Percentiles rank a stretch among this genome's conserved stretches.
Evolutionary conservation across 2,888 invertebrate species (phyloP).

Genomic region (Aphidius colemani): DNA sequence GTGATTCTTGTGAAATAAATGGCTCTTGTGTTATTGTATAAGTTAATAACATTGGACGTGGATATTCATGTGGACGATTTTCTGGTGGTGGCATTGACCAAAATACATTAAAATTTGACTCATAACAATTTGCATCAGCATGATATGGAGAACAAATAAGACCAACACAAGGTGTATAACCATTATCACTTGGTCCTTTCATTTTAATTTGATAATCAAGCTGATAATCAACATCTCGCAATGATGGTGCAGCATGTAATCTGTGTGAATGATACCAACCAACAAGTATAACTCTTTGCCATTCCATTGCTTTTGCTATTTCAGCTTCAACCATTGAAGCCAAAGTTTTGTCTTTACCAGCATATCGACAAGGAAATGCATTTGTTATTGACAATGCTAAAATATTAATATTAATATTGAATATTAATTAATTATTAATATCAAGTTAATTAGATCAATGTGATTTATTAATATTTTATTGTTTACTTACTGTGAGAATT

Average conservation of each 20-base stretch:
- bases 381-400: slow-evolving; percentile 74
- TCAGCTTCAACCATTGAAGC: slow-evolving; percentile 78
- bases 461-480: too few relatives aligned
- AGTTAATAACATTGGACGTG: slow-evolving; percentile 87
- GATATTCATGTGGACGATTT: slow-evolving; percentile 88
- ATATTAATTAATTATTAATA: slow-evolving; percentile 4
- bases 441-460: background rate
- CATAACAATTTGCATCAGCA: slow-evolving; percentile 77
- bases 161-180: slow-evolving; percentile 92
- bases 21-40: slow-evolving; percentile 84
- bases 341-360: slow-evolving; percentile 78
- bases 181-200: slow-evolving; percentile 88
- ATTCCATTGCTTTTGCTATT: slow-evolving; percentile 83
- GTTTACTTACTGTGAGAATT: slow-evolving; percentile 85
- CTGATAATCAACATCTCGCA: slow-evolving; percentile 88
- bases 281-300: slow-evolving; percentile 78
- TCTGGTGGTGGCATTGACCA: slow-evolving; percentile 98
- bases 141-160: slow-evolving; percentile 88
- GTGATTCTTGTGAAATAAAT: slow-evolving; percentile 77
- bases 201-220: slow-evolving; percentile 93
- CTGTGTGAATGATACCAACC: slow-evolving; percentile 97
- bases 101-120: slow-evolving; percentile 83
- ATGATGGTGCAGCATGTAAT: slow-evolving; percentile 84
- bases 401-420: slow-evolving; percentile 64
- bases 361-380: slow-evolving; percentile 85